These are phyloP conservation scores for Pomatostomus ruficeps DNA, from an alignment of 2,113 vertebrate species.

Conservation along the genomic window DNA sequence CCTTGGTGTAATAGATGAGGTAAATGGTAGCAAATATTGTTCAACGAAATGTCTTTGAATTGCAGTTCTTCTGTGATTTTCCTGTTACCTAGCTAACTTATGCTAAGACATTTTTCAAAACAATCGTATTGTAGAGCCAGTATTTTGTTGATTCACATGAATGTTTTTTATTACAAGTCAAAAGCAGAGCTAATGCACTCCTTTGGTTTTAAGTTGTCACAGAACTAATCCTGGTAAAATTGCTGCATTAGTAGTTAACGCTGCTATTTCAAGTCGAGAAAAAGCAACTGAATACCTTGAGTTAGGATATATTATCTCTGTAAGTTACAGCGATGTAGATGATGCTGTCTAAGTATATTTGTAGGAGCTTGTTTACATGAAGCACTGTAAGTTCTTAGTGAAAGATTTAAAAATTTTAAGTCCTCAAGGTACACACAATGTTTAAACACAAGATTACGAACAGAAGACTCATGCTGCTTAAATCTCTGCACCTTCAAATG, in stretches of 20 bases:
- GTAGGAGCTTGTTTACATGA: not conserved
- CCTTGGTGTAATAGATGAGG: not conserved
- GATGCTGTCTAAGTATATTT: not conserved
- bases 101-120: not conserved
- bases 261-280: not conserved
- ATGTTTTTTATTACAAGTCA: not conserved
- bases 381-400: not conserved
- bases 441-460: not conserved
- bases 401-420: not conserved
- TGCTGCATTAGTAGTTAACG: not conserved
- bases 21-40: not conserved
- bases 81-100: not conserved
- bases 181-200: not conserved
- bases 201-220: not conserved
- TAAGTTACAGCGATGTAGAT: not conserved
- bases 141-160: not conserved
- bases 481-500: not conserved
- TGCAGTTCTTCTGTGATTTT: not conserved
- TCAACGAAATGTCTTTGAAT: not conserved
- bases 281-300: not conserved
- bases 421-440: not conserved
- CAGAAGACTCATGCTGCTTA: not conserved
- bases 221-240: not conserved
- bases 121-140: not conserved
- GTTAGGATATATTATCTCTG: not conserved